phyloP scores from a whole-genome alignment of 92 coral and sea anemone species.

The Heteractis magnifica region DNA sequence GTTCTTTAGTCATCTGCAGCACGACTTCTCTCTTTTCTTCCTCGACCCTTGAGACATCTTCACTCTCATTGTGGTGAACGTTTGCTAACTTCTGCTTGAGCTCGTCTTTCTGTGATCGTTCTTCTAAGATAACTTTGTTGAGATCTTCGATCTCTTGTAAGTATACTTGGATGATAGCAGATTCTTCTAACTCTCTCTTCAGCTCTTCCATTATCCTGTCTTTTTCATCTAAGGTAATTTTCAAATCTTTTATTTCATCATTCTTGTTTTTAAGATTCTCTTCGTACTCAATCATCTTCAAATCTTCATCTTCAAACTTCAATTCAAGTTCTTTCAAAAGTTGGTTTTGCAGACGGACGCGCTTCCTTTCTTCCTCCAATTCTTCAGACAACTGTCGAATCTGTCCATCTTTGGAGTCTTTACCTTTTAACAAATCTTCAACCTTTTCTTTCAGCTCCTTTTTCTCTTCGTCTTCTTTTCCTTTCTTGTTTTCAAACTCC shows the following conservation, averaged over 20 bases:
- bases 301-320: conserved; percentile 49
- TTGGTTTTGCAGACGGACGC: conserved; percentile 37
- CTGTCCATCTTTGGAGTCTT: conserved; percentile 25
- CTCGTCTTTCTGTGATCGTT: conserved; percentile 40
- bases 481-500: conserved; percentile 6
- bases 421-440: conserved; percentile 11
- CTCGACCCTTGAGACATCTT: conserved; percentile 36
- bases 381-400: background rate
- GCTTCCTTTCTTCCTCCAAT: conserved; percentile 30
- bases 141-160: conserved; percentile 50
- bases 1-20: conserved; percentile 44
- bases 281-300: conserved; percentile 45
- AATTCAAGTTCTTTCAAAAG: conserved; percentile 44
- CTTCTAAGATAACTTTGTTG: conserved; percentile 37
- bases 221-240: conserved; percentile 17
- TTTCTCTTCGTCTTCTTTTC: conserved; percentile 27
- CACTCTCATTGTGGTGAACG: conserved; percentile 19
- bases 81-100: conserved; percentile 37
- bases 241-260: conserved; percentile 30
- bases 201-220: conserved; percentile 34
- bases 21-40: conserved; percentile 42
- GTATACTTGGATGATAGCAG: conserved; percentile 48
- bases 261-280: conserved; percentile 20
- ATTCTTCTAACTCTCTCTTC: conserved; percentile 41
- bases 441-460: conserved; percentile 34